Evolutionary conservation across 2,888 invertebrate genomes (phyloP), one percentile per base, ranked within the genome.

Genomic region (Eueremaeus valkanovi): DNA sequence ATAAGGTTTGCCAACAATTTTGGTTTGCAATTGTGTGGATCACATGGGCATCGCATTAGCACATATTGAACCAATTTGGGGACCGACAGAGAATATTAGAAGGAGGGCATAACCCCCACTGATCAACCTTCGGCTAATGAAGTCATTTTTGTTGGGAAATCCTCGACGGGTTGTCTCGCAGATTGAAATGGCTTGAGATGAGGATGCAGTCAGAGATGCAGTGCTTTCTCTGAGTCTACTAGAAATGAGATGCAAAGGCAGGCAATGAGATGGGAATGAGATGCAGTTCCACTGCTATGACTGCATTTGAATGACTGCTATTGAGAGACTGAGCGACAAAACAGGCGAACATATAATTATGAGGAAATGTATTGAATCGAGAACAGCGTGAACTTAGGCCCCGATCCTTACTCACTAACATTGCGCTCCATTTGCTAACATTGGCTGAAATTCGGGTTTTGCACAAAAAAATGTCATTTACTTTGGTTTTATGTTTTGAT

Each of bases 121-220:
- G 68, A 33, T 68, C 40, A 68, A 40, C 40, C 68, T 40, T 36
- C 36, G 27, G 68, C 68, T 68, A 68, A 68, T 68, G 68, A 68
- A 68, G 68, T 68, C 68, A 68, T 68, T 68, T 68, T 68, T 68
- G 68, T 68, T 40, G 68, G 68, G 42, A 68, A 68, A 68, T 68
- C 68, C 68, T 40, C 68, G 16, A 36, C 68, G 68, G 68, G 68
- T 42, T 68, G 68, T 42, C 68, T 68, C 24, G 11, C 68, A 68
- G 68, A 40, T 42, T 68, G 61, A 61, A 33, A 31, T 31, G 31
- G 61, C 55, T 55, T 29, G 27, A 68, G 68, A 40, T 42, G 68
- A 40, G 68, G 68, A 68, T 68, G 40, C 24, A 42, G 68, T 40
- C 27, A 68, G 68, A n/a, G 68, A 68, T 68, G 63, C 31, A 18